Base-by-base conservation (phyloP, 2,797 vertebrate species). In the Antrozous pallidus region DNA sequence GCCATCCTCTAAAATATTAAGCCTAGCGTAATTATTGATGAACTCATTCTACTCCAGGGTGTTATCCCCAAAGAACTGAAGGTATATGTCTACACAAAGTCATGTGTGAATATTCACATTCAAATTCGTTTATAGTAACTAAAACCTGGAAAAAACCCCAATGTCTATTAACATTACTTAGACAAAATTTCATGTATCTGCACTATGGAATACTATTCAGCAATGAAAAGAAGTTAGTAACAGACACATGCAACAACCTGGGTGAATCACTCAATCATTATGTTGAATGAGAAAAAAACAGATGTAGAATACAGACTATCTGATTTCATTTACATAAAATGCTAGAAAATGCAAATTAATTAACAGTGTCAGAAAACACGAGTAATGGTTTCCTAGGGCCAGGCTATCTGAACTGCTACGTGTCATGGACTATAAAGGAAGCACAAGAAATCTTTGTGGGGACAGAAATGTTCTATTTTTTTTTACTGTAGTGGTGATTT, bases 161-260 rank as follows among this genome's bases (percentile, higher is more conserved):
- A 78, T 9, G 10, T 38, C 18, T 58, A 70, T n/a, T 47, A 54
- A 33, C 18, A 86, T 56, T 47, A 58, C 70, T 22, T 51, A 38
- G 56, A 74, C 16, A 74, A 24, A 70, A 78, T 5, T 4, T 2
- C 22, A n/a, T 28, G 9, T 2, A n/a, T 26, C 12, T 20, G 20
- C 63, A 45, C 18, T n/a, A 14, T 7, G 74, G 85, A 85, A 6
- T 82, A 87, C 9, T 74, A 88, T 18, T 70, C 33, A 77, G 54
- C n/a, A 17, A 31, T 6, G 54, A 90, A 74, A 79, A 71, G 22
- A 11, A 73, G 22, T 0, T 3, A 45, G 24, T 17, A 33, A 7
- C 61, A 1, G 3, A n/a, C 26, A 54, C 38, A 8, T 1, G 3
- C 20, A 49, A 10, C 0, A 33, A 45, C 28, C 47, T 0, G 6